Base-by-base conservation (phyloP, 2,797 vertebrate genomes). In the Varecia variegata region DNA sequence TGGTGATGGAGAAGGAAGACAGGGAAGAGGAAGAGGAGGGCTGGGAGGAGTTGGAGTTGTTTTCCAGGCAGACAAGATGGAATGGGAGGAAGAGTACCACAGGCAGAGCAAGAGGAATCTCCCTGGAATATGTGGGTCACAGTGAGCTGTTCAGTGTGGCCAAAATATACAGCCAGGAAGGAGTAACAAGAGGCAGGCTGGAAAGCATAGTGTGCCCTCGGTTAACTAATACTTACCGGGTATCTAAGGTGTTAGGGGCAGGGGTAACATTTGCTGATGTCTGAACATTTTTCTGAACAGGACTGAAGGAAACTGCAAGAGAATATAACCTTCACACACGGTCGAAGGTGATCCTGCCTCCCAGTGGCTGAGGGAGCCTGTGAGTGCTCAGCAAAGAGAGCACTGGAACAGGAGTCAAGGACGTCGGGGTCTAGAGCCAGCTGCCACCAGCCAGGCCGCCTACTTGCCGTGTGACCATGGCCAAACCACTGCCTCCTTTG, bases 231-330 rank as follows among this genome's bases (percentile, higher is more conserved):
- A 30, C 65, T 43, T 25, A 40, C 9, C 5, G 38, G 88, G 60
- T 12, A n/a, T 10, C 21, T 52, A 32, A 13, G 25, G 10, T 47
- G 30, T 47, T 56, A 27, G 7, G 71, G 80, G n/a, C 47, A 77
- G 95, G n/a, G 56, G 81, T 25, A 71, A 74, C 17, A 32, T 15
- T 70, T 50, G 80, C 86, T 74, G 50, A 71, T 4, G 32, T 67
- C 54, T 89, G 83, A 77, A 58, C 32, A 20, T 17, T 47, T 81
- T 70, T 87, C 58, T 60, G 8, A 38, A 67, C 2, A 21, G 43
- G 12, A 32, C 15, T 4, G 9, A 32, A 88, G 47, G n/a, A 76
- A 81, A 52, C 17, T 7, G 6, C 21, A 52, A 30, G 47, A 81
- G 40, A 56, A 18, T 8, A 65, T 17, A 76, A 95, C 25, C 86